A percentile compares a stretch with the other conserved stretches of the same genome.
Evolutionary conservation across 1,140 invertebrate genomes (phyloP).

Genomic region (Leptoteleia sp.): DNA sequence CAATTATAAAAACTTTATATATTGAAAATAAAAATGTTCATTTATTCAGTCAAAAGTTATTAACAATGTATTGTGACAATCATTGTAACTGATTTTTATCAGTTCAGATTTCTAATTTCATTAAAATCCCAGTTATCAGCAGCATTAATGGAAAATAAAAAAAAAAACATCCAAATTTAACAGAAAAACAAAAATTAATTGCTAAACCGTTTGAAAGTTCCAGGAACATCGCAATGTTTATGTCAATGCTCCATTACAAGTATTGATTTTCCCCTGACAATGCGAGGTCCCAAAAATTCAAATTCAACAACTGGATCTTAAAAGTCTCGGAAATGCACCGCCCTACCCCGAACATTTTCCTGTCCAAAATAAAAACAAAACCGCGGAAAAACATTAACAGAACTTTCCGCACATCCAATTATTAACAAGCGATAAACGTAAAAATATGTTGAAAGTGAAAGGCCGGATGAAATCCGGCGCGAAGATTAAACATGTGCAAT

Average conservation of each 20-base stretch:
- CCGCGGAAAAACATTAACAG: slow-evolving; percentile 6
- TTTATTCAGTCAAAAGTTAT: neutral
- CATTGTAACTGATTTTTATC: neutral
- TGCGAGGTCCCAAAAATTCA: slow-evolving; percentile 8
- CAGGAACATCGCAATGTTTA: slow-evolving; percentile 29
- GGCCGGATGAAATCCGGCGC: no score
- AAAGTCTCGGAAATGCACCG: neutral
- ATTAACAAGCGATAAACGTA: neutral
- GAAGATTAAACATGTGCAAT: no score
- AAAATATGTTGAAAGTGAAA: no score
- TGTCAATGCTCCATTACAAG: slow-evolving; percentile 32
- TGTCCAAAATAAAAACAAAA: neutral
- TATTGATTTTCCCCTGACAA: slow-evolving; percentile 39
- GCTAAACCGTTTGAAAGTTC: slow-evolving; percentile 2
- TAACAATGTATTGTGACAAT: neutral
- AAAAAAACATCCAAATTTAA: no score
- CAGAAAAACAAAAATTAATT: neutral
- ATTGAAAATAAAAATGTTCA: neutral
- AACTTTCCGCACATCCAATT: neutral
- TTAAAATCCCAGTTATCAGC: no score
- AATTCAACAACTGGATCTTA: neutral
- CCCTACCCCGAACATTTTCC: no score
- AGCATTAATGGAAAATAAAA: no score
- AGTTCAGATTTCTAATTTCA: no score
- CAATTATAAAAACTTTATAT: neutral